phyloP scores from a whole-genome alignment of 2,888 invertebrate species.

The Diplazon laetatorius region DNA sequence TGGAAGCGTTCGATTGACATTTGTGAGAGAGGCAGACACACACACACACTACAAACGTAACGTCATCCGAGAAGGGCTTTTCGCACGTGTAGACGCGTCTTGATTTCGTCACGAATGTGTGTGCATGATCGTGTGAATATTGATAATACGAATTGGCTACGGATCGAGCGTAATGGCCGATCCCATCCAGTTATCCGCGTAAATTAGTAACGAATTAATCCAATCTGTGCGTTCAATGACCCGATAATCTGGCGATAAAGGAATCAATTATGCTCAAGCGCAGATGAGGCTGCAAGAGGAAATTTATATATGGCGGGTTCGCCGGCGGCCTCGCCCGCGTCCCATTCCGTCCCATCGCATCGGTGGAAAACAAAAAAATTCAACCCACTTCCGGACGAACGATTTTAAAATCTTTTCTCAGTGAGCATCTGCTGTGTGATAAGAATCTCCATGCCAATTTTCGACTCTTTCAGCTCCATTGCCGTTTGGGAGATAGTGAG shows the following conservation, averaged over 20 bases:
- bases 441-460: too few species aligned
- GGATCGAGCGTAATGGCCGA: constrained; percentile 43
- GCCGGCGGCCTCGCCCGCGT: too few species aligned
- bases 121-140: not conserved
- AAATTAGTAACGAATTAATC: constrained; percentile 60
- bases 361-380: too few species aligned
- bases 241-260: constrained; percentile 56
- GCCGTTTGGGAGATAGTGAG: too few species aligned
- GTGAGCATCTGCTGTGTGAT: too few species aligned
- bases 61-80: constrained; percentile 15
- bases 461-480: too few species aligned
- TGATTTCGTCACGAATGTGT: not conserved
- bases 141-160: constrained; percentile 37
- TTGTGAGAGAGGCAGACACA: too few species aligned
- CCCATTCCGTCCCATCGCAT: too few species aligned
- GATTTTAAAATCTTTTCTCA: too few species aligned
- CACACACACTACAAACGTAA: constrained; percentile 17
- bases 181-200: constrained; percentile 39
- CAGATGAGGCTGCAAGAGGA: constrained; percentile 26
- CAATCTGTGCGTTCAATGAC: constrained; percentile 54
- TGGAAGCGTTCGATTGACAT: constrained; percentile 42
- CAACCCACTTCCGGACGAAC: too few species aligned
- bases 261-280: constrained; percentile 47
- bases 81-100: not conserved
- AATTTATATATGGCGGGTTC: constrained; percentile 9